phyloP scores from a whole-genome alignment of 1,140 invertebrate genomes.

The Doryteuthis pealeii region DNA sequence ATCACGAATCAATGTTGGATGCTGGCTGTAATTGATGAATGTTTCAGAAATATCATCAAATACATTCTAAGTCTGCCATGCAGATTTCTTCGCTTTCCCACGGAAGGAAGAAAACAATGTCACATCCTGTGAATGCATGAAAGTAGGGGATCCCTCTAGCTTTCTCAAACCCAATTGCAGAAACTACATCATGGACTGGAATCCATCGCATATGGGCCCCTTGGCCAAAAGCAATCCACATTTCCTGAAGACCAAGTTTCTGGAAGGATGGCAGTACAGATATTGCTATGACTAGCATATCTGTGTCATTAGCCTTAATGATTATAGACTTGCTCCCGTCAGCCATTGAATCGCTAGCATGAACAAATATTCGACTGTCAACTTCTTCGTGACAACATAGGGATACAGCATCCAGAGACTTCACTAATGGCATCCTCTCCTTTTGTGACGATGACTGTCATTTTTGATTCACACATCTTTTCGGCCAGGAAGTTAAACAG shows the following conservation, averaged over 20 bases:
- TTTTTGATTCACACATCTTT: constrained; percentile 18
- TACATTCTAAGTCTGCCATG: constrained; percentile 20
- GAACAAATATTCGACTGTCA: constrained; percentile 25
- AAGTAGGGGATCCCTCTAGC: constrained; percentile 30
- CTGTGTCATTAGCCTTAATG: constrained; percentile 33
- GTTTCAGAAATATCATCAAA: constrained; percentile 19
- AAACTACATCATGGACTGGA: constrained; percentile 31
- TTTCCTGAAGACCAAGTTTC: constrained; percentile 27
- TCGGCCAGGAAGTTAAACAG: constrained; percentile 36
- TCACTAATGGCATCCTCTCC: constrained; percentile 24
- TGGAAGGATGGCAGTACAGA: constrained; percentile 17
- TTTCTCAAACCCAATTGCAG: constrained; percentile 22
- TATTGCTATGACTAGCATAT: constrained; percentile 32
- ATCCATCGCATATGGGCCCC: constrained; percentile 28
- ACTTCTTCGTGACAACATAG: constrained; percentile 31
- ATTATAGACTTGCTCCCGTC: constrained; percentile 22
- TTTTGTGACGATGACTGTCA: constrained; percentile 28
- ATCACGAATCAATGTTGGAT: too few species aligned
- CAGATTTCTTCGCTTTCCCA: too few species aligned
- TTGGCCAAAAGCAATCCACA: constrained; percentile 41
- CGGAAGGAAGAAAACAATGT: constrained; percentile 31
- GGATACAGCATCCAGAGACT: background rate
- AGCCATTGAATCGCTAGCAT: constrained; percentile 16
- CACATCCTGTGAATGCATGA: constrained; percentile 30
- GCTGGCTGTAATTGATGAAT: constrained; percentile 20